Percentiles rank a stretch among this genome's conserved stretches.
phyloP scores from a whole-genome alignment of 2,888 invertebrate species.

The Lepas anatifera region DNA sequence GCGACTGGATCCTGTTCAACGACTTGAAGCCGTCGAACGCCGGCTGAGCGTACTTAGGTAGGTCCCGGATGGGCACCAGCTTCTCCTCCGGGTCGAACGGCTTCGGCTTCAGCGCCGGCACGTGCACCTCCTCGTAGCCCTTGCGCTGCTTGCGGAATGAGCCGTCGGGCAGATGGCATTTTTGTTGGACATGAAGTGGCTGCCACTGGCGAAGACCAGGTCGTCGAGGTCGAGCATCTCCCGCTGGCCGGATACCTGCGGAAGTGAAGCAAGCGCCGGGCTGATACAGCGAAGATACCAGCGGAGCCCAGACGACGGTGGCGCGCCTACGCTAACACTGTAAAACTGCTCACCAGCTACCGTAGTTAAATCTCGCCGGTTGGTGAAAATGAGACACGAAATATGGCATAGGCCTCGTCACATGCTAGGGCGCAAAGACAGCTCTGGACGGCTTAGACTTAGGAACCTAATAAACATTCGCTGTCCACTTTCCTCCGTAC shows the following conservation, averaged over 20 bases:
- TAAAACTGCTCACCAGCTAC: no score
- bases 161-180: slow-evolving; percentile 93
- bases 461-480: no score
- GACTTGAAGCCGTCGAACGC: slow-evolving; percentile 96
- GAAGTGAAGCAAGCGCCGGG: no score
- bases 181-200: slow-evolving; percentile 99
- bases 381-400: no score
- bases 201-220: slow-evolving; percentile 81
- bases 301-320: no score
- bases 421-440: no score
- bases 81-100: slow-evolving; percentile 82
- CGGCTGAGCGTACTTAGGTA: slow-evolving; percentile 94
- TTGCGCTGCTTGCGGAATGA: slow-evolving; percentile 82
- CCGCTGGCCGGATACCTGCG: slow-evolving; percentile 45
- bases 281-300: no score
- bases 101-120: slow-evolving; percentile 92
- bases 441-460: no score
- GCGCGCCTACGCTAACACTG: no score
- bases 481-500: no score
- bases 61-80: slow-evolving; percentile 70
- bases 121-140: slow-evolving; percentile 97
- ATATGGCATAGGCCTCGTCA: no score
- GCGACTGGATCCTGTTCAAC: slow-evolving; percentile 89
- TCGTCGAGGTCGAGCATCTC: slow-evolving; percentile 83
- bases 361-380: no score